Base-by-base conservation (phyloP, 2,113 vertebrate species). In the Scytalopus superciliaris region DNA sequence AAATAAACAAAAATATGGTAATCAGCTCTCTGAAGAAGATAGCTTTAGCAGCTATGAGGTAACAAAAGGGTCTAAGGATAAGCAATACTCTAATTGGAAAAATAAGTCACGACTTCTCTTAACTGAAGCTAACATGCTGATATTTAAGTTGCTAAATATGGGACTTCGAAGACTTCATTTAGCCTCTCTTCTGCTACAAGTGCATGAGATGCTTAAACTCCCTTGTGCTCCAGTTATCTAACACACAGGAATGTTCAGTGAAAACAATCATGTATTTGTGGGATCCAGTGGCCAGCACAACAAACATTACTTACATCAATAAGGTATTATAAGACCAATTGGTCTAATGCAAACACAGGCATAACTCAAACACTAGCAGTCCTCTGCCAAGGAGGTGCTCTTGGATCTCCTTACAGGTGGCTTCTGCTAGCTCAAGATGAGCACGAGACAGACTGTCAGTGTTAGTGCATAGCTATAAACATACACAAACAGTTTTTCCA, bases 291-390 rank as follows among this genome's bases (percentile, higher is more conserved):
- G 30, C 23, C 82, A 84, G 53, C 25, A 78, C 0, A 2, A 57
- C 0, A 5, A 31, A 27, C 2, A 0, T n/a, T 47, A 55, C 35
- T 25, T 50, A 3, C 15, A 19, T 9, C 45, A 77, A 24, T 31
- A 68, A 30, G 9, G 30, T 53, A 16, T n/a, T 39, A 21, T 28
- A 53, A 67, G 25, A 72, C 45, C 16, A 66, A 5, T 5, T 49
- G 22, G 21, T 40, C 49, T 78, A 55, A 66, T 14, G 27, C 25
- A 75, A 89, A 76, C 30, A 50, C 8, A n/a, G 33, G 17, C 19
- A 35, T 42, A 55, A 80, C 19, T 52, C 24, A 62, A 77, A 72
- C 40, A 28, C 35, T 3, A 62, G 31, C 23, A 63, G 18, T 24
- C 14, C 12, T 66, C 27, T 91, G 17, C 50, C 42, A 55, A 0